A percentile compares a stretch with the other conserved stretches of the same genome.
Conservation (phyloP, 1,140 invertebrate species). For the Potamilus streckersoni region DNA sequence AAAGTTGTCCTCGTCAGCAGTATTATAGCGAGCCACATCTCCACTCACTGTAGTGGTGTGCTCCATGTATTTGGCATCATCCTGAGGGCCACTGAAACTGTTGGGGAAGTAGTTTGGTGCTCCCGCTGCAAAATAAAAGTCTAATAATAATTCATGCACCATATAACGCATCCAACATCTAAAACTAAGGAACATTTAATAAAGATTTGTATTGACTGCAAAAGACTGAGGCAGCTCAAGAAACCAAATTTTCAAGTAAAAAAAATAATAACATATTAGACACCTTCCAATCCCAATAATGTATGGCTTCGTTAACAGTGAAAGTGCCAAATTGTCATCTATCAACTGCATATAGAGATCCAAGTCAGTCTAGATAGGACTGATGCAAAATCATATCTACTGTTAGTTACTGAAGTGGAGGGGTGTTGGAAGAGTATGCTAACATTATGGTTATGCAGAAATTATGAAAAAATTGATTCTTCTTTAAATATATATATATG, state of each 20-base stretch:
- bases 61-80: constrained; percentile 58
- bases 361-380: too few relatives aligned
- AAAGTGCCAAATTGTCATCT: not conserved
- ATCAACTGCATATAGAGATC: not conserved
- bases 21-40: constrained; percentile 80
- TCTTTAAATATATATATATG: too few relatives aligned
- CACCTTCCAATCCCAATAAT: not conserved
- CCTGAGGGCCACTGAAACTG: constrained; percentile 86
- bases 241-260: not conserved
- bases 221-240: not conserved
- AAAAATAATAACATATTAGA: not conserved
- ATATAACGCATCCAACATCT: not conserved
- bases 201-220: not conserved
- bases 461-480: too few relatives aligned
- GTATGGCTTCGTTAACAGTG: not conserved
- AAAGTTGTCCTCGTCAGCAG: constrained; percentile 88
- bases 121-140: constrained; percentile 72
- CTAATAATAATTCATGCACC: not conserved
- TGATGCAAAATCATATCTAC: too few relatives aligned
- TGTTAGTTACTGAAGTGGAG: too few relatives aligned
- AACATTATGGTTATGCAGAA: too few relatives aligned
- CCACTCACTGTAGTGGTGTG: constrained; percentile 59
- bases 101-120: constrained; percentile 97
- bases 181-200: not conserved
- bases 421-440: too few relatives aligned